Base-by-base conservation (phyloP, 2,888 invertebrate genomes). In the Amphipoea lucens region DNA sequence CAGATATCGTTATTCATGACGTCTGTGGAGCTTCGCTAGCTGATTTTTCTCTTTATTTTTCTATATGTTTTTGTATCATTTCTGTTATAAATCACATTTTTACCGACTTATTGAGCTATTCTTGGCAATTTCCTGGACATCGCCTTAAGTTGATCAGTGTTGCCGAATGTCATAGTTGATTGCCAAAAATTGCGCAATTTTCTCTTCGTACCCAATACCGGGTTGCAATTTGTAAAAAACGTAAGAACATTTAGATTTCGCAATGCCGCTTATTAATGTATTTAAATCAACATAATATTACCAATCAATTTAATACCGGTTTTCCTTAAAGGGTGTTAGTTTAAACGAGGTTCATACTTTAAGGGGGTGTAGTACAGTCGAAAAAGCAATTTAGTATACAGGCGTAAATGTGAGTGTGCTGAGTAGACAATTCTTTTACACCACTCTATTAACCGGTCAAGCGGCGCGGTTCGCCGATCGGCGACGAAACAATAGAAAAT, bases 41-140 rank as follows among this genome's bases (percentile, higher is more conserved):
- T n/a, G n/a, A 57, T 57, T 20, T 20, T 54, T 9, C 29, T 54
- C 23, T 54, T 42, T 78, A 20, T 78, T 77, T 14, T 45, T 77
- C 1, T 11, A 17, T 42, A 54, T 20, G 9, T 14, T 6, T 51
- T 23, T 60, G n/a, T 71, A n/a, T 71, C 0, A 42, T 71, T 62
- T 42, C 6, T 71, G n/a, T 29, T 11, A 48, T 6, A 1, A 74
- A 40, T 51, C 40, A 71, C 7, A 40, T 45, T 54, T 74, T 73
- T 6, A 42, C 9, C 9, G 23, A 42, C 23, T 23, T 54, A 40
- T 42, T 72, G 20, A 42, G 20, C 42, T 42, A 14, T n/a, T 40
- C 23, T 72, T 54, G 40, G 14, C 14, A 73, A 74, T 9, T 71
- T 62, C 62, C 17, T 17, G 70, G 17, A 23, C 9, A 40, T 54